Evolutionary conservation across 2,113 vertebrate species (phyloP).

Genomic region (Lagopus muta): DNA sequence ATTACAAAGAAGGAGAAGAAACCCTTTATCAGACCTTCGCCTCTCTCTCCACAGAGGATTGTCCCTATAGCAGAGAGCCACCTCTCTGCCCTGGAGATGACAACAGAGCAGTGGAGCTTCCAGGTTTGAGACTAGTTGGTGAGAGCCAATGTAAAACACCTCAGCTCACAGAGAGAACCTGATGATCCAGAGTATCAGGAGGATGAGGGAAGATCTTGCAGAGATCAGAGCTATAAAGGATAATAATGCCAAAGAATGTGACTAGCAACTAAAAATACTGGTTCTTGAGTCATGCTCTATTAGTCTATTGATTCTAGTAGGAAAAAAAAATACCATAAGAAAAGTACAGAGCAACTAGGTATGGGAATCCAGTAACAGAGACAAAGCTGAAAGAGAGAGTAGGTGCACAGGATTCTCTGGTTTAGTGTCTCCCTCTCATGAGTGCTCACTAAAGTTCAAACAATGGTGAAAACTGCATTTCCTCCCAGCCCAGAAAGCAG

Average conservation of each 20-base stretch:
- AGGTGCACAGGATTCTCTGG: not conserved
- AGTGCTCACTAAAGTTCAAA: not conserved
- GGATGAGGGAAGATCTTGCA: not conserved
- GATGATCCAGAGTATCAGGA: not conserved
- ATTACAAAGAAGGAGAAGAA: not conserved
- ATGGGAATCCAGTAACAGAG: not conserved
- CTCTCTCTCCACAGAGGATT: not conserved
- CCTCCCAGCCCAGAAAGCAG: not conserved
- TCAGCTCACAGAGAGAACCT: not conserved
- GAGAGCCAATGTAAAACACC: not conserved
- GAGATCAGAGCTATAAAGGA: constrained; percentile 3
- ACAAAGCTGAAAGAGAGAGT: not conserved
- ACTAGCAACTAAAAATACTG: constrained; percentile 28
- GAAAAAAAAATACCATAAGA: not conserved
- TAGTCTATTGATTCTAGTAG: not conserved
- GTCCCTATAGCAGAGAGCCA: not conserved
- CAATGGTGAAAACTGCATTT: rapidly evolving
- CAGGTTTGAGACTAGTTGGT: not conserved
- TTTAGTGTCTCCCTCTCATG: not conserved
- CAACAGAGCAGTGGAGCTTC: not conserved
- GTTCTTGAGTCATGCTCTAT: not conserved
- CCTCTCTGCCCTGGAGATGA: not conserved
- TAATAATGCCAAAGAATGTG: not conserved
- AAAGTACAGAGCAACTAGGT: not conserved
- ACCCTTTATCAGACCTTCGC: not conserved